phyloP scores from a whole-genome alignment of 2,888 invertebrate genomes.

The Tenthredo distinguenda region DNA sequence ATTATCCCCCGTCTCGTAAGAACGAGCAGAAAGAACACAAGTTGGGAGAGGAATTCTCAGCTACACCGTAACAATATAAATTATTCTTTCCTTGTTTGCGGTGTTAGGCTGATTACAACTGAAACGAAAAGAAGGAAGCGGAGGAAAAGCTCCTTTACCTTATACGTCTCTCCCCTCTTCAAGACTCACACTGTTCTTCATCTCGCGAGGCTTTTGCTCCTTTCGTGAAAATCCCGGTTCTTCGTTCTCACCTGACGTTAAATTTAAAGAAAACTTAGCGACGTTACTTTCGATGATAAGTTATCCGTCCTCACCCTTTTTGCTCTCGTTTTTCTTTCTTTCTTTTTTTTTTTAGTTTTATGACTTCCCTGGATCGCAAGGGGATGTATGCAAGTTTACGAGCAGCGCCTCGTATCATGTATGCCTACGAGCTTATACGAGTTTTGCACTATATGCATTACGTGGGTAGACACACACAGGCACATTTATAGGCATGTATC shows the following conservation, averaged over 20 bases:
- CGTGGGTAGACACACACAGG: neutral
- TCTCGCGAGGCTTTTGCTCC: neutral
- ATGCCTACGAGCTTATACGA: neutral
- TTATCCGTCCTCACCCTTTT: neutral
- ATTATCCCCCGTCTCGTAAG: neutral
- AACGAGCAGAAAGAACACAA: neutral
- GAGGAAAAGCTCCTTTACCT: neutral
- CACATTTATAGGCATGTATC: neutral
- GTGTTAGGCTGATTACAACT: constrained; percentile 26
- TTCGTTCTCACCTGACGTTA: neutral
- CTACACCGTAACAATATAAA: constrained; percentile 20
- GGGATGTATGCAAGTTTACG: neutral
- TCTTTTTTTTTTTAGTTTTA: neutral
- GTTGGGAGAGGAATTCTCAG: neutral
- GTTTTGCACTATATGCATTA: constrained; percentile 7
- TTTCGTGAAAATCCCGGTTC: neutral
- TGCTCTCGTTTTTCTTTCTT: neutral
- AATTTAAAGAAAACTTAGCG: neutral
- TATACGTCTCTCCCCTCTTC: neutral
- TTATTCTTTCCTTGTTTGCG: constrained; percentile 24
- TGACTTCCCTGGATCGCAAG: neutral
- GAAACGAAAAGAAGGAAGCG: constrained; percentile 5
- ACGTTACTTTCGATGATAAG: neutral
- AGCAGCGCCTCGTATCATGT: neutral
- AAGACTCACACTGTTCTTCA: constrained; percentile 1